Base-by-base conservation (phyloP, 2,888 invertebrate species). In the Chironomus riparius region DNA sequence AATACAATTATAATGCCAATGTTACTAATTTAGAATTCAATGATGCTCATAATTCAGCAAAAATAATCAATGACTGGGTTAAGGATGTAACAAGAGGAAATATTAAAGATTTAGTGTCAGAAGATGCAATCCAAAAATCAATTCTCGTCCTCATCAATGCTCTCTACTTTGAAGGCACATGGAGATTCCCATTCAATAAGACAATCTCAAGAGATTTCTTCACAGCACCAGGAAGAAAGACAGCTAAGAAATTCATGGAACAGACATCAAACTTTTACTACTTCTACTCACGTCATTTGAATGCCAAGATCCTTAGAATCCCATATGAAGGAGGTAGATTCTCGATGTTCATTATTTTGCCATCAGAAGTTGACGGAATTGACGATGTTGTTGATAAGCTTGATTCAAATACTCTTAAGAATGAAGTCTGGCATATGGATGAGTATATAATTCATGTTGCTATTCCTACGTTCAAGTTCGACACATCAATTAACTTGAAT, bases 1-100 rank as follows among this genome's bases (percentile, higher is more conserved):
- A 88, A 74, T 82, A 86, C 62, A 87, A 86, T 81, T 94, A 93
- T 82, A 86, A 87, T 77, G 88, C 91, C 2, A 87, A 90, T 22
- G 84, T 93, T 6, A 86, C 87, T 73, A 84, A 84, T 0, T 83
- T 90, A 0, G 87, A 93, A 83, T 92, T 94, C 80, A 81, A 83
- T 12, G 82, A 89, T 13, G 80, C 88, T 0, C 81, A 80, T 0
- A 82, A 82, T 3, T 86, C 91, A 0, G 88, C 88, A 0, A 80
- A 83, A 4, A 82, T 83, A 6, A 93, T 97, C 77, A 97, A 97
- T 80, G 80, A 84, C 0, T 97, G 95, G 94, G 92, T 94, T 1
- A 86, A 87, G 38, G 87, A 90, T 77, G 84, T 90, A 10, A 97
- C 97, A 0, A 85, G 89, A 7, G 91, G 91, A 12, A 89, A 89